Conservation (phyloP, 2,797 vertebrate species). For the Anguilla pacifica region DNA sequence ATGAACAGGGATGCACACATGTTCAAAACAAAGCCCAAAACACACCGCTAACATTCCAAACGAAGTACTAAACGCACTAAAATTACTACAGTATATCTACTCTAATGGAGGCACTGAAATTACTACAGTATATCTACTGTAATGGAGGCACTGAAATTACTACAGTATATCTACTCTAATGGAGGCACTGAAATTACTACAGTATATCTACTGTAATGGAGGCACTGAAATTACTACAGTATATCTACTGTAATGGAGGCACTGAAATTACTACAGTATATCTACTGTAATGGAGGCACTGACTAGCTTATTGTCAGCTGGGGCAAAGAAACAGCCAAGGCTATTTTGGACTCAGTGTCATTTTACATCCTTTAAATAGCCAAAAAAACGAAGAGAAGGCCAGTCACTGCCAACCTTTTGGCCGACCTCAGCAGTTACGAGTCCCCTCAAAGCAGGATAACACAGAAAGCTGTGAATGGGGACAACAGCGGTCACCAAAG, state of each 20-base stretch:
- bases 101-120: constrained; percentile 46
- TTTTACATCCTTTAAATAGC: constrained; percentile 58
- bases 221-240: too few relatives aligned
- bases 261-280: too few relatives aligned
- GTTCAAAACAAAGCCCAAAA: background rate
- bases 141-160: too few relatives aligned
- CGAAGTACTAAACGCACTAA: background rate
- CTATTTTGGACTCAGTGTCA: constrained; percentile 44
- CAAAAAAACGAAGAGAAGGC: constrained; percentile 48
- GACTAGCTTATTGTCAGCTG: constrained; percentile 55
- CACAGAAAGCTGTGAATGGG: background rate
- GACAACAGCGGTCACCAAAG: background rate
- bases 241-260: too few relatives aligned
- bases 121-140: too few relatives aligned
- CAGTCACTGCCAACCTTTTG: constrained; percentile 24
- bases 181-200: too few relatives aligned
- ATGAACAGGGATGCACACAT: background rate
- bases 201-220: too few relatives aligned
- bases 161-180: too few relatives aligned
- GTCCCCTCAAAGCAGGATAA: constrained; percentile 12
- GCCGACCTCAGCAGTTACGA: background rate
- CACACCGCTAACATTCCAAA: background rate
- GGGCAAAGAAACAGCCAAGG: constrained; percentile 54
- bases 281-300: constrained; percentile 35
- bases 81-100: constrained; percentile 58